Evolutionary conservation across 1,140 invertebrate species (phyloP).

Genomic region (Caerostris darwini): DNA sequence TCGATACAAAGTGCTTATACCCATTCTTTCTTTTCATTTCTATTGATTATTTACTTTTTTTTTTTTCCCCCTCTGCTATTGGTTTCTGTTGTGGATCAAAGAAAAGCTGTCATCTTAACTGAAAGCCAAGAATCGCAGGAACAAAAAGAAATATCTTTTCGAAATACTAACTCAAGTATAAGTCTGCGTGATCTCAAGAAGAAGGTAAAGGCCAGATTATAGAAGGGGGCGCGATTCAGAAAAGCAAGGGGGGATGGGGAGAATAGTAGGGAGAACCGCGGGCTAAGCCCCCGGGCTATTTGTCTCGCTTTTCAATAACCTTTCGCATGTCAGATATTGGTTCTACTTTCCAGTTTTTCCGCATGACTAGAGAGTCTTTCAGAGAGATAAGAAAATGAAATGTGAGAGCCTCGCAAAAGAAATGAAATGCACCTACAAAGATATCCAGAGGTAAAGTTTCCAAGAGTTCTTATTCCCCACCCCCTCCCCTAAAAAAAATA

Average conservation of each 20-base stretch:
- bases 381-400: slow-evolving; percentile 69
- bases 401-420: slow-evolving; percentile 28
- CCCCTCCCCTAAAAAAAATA: background rate
- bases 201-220: background rate
- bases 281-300: slow-evolving; percentile 49
- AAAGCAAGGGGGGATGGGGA: background rate
- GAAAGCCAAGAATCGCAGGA: background rate
- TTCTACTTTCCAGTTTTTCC: slow-evolving; percentile 52
- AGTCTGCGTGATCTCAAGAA: background rate
- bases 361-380: slow-evolving; percentile 46
- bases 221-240: background rate
- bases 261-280: background rate
- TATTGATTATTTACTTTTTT: too few species aligned
- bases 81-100: background rate
- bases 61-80: too few species aligned
- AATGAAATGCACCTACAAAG: slow-evolving; percentile 7
- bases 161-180: slow-evolving; percentile 20
- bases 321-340: slow-evolving; percentile 48
- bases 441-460: background rate
- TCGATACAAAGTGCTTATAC: slow-evolving; percentile 32
- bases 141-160: slow-evolving; percentile 5
- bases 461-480: background rate
- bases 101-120: background rate
- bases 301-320: slow-evolving; percentile 69
- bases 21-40: background rate